Evolutionary conservation across 2,888 invertebrate species (phyloP), one percentile per base, ranked within the genome.

Genomic region (Mythimna ferrago): DNA sequence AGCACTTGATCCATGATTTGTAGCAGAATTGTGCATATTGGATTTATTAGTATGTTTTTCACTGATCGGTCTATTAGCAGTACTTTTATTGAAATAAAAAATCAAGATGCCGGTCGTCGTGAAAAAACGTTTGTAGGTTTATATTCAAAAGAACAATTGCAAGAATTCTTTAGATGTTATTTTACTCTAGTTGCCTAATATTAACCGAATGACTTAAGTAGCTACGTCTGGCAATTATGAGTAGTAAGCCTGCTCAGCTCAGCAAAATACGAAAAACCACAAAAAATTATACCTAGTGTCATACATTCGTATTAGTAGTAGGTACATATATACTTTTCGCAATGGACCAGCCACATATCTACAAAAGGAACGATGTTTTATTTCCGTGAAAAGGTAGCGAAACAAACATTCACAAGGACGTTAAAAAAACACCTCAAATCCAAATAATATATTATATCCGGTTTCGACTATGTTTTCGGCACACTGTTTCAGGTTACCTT

Each of bases 1-100:
- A 78, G 56, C 38, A 61, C 26, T 63, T 16, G 38, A 32, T 65
- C 9, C 63, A 66, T 74, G 61, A 71, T 78, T 63, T 72, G 41
- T 66, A 35, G 48, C 19, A 44, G 14, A n/a, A 67, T 53, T 5
- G 0, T n/a, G 32, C 2, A 26, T 35, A n/a, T 32, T 57, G 7
- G 10, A 5, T 16, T 44, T 65, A 32, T 65, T 1, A 1, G 26
- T 54, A 19, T 11, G 10, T 48, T 19, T 48, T 19, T 16, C 2
- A 21, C 2, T 61, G 21, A 61, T 61, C 3, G 5, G 11, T 10
- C 19, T 60, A 11, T 35, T n/a, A 38, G 38, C 9, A 0, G 6
- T 11, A 6, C 16, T 35, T 61, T 60, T n/a, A n/a, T 38, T 6
- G 1, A 41, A 41, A 61, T 7, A 41, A 21, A 38, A 61, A 21